Evolutionary conservation across 2,113 vertebrate species (phyloP).

Genomic region (Pseudopipra pipra): DNA sequence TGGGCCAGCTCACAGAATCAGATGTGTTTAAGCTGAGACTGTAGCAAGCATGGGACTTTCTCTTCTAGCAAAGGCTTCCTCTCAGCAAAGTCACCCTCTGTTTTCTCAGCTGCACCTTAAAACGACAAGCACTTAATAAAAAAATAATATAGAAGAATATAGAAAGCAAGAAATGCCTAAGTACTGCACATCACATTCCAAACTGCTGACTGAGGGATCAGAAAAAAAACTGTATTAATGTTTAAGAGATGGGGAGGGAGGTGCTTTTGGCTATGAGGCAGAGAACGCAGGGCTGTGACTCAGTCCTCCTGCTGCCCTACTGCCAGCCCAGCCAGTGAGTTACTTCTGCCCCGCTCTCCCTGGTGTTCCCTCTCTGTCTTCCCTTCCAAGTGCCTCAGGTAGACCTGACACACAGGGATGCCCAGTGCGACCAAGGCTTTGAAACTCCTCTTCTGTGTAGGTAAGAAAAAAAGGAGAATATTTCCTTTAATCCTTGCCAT

Average conservation of each 20-base stretch:
- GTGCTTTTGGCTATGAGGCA: background rate
- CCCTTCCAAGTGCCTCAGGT: background rate
- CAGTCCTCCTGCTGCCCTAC: rapidly evolving
- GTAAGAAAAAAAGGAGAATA: background rate
- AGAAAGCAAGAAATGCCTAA: background rate
- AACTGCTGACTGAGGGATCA: background rate
- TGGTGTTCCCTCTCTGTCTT: rapidly evolving
- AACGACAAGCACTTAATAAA: background rate
- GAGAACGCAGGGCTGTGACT: background rate
- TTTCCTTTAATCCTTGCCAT: background rate
- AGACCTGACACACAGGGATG: rapidly evolving
- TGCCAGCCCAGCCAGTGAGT: background rate
- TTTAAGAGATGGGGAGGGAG: background rate
- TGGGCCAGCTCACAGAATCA: background rate
- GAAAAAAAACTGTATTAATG: background rate
- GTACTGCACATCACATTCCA: background rate
- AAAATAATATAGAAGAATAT: background rate
- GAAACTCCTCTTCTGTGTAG: background rate
- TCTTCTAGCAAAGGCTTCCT: background rate
- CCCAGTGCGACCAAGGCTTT: rapidly evolving
- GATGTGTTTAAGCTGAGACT: background rate
- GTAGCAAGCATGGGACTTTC: background rate
- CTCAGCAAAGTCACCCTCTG: background rate
- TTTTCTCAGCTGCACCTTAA: background rate
- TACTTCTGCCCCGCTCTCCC: rapidly evolving